Percentiles rank a stretch among this genome's conserved stretches.
Evolutionary conservation across 1,140 invertebrate genomes (phyloP).

Genomic region (Diorhabda elongata): DNA sequence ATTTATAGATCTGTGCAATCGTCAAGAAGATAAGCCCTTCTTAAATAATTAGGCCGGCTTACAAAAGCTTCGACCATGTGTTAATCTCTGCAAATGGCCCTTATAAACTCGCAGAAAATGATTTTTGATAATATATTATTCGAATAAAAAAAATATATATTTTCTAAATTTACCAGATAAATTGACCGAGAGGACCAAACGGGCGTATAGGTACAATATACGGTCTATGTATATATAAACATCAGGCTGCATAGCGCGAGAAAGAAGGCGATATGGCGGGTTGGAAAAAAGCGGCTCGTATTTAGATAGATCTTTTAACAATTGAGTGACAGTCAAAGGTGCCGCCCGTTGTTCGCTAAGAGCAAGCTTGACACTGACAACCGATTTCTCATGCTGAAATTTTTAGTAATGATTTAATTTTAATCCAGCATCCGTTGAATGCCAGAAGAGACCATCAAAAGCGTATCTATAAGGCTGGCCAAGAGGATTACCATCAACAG

Average conservation of each 20-base stretch:
- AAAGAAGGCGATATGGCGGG: conserved; percentile 1
- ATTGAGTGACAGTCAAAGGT: conserved; percentile 42
- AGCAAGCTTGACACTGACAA: conserved; percentile 34
- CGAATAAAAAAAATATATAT: too few species aligned
- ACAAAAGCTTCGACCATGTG: too few species aligned
- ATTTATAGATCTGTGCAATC: too few species aligned
- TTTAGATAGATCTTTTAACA: conserved; percentile 43
- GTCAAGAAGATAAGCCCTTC: too few species aligned
- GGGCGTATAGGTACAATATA: too few species aligned
- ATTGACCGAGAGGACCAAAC: too few species aligned
- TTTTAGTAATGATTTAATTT: conserved; percentile 37
- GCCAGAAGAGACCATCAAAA: conserved; percentile 13
- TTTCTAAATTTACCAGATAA: too few species aligned
- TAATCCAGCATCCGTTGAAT: conserved; percentile 33
- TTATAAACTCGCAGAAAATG: too few species aligned
- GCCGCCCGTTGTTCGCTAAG: conserved; percentile 39
- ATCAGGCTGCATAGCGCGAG: neutral
- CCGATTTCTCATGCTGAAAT: conserved; percentile 33
- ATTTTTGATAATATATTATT: too few species aligned
- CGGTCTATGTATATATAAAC: too few species aligned
- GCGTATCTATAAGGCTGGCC: neutral
- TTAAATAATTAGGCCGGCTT: too few species aligned
- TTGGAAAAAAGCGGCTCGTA: conserved; percentile 27
- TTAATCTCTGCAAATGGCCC: too few species aligned
- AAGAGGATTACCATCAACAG: neutral